Evolutionary conservation across 92 coral and sea anemone species (phyloP), one percentile per base, ranked within the genome.

Genomic region (Epizoanthus stellaris): DNA sequence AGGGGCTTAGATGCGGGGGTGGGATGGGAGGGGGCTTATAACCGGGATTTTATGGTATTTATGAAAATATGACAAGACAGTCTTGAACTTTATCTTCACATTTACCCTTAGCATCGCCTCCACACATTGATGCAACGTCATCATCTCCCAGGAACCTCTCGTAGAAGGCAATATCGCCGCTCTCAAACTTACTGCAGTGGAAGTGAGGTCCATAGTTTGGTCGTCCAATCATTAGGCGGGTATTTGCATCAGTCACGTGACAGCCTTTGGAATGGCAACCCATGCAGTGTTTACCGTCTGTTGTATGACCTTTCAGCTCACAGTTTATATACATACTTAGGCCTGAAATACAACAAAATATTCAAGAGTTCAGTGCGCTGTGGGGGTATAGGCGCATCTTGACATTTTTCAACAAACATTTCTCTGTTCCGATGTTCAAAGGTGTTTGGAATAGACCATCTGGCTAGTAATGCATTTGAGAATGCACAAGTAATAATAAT

Each of bases 251-350:
- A 4, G 95, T 85, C 76, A 84, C 80, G 89, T 96, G 98, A 84
- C 98, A 96, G 63, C 98, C 98, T 56, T 87, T 85, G 0, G 95
- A 89, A 54, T 94, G 98, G 79, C 98, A 96, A 43, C 92, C 98
- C 43, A 96, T 87, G 73, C 98, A 96, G 60, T 96, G 95, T 16
- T 92, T 95, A 71, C 90, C 89, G 4, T 90, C 88, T 60, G 87
- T 87, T 34, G 98, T 68, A 39, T 95, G 89, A 34, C 92, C 96
- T 67, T 87, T 93, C 12, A 92, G 88, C 70, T 94, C 95, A 64
- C 98, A 96, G 91, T 96, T 94, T 53, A 96, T 82, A 74, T 92
- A 96, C 92, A 96, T 85, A 63, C 88, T 90, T 82, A 96, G 91
- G n/a, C 94, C 98, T 96, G 73, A 40, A 81, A 85, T 21, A 56